Percentiles rank a stretch among this genome's conserved stretches.
Evolutionary conservation across 1,140 invertebrate genomes (phyloP).

Genomic region (Lasaia peninsularis): DNA sequence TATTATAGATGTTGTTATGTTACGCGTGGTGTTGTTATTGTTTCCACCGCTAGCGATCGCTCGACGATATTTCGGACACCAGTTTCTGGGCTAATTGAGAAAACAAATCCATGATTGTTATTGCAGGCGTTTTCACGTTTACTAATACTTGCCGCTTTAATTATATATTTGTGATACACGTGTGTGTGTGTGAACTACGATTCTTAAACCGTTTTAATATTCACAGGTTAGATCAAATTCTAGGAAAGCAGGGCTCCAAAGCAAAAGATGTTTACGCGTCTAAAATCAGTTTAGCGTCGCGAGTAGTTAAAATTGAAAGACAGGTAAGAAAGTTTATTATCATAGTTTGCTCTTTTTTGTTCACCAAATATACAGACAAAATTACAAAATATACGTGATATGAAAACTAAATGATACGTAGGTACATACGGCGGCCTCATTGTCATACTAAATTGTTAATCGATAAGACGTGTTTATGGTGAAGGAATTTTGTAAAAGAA

Average conservation of each 20-base stretch:
- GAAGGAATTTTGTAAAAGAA: no score
- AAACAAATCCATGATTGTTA: conserved; percentile 31
- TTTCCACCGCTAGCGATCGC: conserved; percentile 23
- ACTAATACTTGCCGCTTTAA: conserved; percentile 21
- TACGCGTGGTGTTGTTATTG: conserved; percentile 28
- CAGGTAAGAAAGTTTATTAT: conserved; percentile 88
- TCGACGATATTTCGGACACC: conserved; percentile 13
- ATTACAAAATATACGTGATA: no score
- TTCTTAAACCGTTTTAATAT: conserved; percentile 5
- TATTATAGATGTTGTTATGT: conserved; percentile 3
- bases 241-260: conserved; percentile 95
- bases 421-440: no score
- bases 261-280: conserved; percentile 96
- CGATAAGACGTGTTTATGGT: no score
- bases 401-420: no score
- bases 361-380: no score
- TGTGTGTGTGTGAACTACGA: background rate
- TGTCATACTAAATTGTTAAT: no score
- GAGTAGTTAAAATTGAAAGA: conserved; percentile 96
- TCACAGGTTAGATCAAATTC: conserved; percentile 93
- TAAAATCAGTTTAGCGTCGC: conserved; percentile 93
- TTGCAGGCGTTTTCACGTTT: conserved; percentile 29
- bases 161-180: background rate
- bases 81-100: conserved; percentile 20
- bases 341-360: no score